phyloP scores from a whole-genome alignment of 1,140 invertebrate genomes.

The Lasioglossum baleicum region DNA sequence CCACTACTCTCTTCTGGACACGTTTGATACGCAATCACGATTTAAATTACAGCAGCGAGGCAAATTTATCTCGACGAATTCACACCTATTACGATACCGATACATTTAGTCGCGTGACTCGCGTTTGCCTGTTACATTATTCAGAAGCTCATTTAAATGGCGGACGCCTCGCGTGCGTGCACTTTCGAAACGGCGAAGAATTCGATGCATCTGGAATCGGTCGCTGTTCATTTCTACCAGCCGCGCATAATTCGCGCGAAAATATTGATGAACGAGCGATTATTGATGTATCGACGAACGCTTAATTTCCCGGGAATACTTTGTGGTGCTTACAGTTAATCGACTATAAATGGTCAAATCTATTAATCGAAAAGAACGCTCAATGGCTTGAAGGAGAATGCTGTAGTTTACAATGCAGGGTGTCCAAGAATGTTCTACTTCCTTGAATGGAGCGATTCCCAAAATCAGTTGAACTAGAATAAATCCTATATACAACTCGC shows the following conservation, averaged over 20 bases:
- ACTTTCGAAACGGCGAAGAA: constrained; percentile 3
- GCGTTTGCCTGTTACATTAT: constrained; percentile 17
- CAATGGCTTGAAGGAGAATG: too few relatives aligned
- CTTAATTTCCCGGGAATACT: background rate
- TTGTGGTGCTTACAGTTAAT: too few relatives aligned
- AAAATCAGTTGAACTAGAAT: too few relatives aligned
- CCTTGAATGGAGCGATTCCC: too few relatives aligned
- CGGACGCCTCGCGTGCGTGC: background rate
- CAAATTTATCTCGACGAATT: background rate
- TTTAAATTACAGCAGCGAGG: background rate
- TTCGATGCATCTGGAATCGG: constrained; percentile 5
- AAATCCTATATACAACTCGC: too few relatives aligned
- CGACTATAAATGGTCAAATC: too few relatives aligned
- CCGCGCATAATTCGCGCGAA: too few relatives aligned
- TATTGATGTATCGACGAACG: background rate
- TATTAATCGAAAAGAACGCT: too few relatives aligned
- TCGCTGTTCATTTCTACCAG: background rate
- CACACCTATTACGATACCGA: constrained; percentile 2
- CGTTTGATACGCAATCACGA: background rate
- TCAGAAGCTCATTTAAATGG: constrained; percentile 10
- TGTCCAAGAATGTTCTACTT: too few relatives aligned
- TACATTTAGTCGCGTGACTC: background rate
- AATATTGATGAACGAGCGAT: background rate
- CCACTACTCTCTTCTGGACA: background rate
- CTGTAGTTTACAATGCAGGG: too few relatives aligned